These are phyloP conservation scores for Hyperoodon ampullatus DNA, from an alignment of 2,113 vertebrate genomes.

Conservation along the genomic window DNA sequence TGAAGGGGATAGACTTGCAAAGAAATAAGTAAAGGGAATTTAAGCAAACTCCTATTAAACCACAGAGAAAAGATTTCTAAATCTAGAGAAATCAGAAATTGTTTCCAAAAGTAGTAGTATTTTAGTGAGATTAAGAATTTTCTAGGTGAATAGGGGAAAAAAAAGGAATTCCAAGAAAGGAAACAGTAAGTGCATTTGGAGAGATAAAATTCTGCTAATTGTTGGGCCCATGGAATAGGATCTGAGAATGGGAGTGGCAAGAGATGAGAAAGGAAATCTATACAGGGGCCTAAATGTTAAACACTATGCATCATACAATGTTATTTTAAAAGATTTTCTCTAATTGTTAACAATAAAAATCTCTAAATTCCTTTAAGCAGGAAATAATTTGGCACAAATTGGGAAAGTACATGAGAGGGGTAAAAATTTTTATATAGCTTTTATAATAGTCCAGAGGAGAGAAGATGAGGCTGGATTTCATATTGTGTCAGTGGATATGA, in stretches of 20 bases:
- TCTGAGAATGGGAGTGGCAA: not conserved
- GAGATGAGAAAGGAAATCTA: not conserved
- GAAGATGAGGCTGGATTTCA: not conserved
- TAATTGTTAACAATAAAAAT: not conserved
- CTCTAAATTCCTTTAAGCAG: not conserved
- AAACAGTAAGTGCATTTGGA: not conserved
- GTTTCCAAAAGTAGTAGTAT: not conserved
- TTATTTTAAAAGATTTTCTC: not conserved
- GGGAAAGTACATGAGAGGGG: not conserved
- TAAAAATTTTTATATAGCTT: not conserved
- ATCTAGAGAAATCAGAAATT: not conserved
- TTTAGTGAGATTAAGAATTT: not conserved
- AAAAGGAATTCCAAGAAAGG: not conserved
- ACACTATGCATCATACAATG: not conserved
- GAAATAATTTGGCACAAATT: not conserved
- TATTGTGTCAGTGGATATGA: not conserved
- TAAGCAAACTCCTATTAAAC: not conserved
- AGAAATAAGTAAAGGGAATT: not conserved
- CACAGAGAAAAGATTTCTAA: not conserved
- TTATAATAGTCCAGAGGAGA: not conserved
- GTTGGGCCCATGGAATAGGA: not conserved
- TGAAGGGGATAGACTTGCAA: not conserved
- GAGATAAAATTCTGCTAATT: not conserved
- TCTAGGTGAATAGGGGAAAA: not conserved
- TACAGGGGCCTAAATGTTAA: not conserved